These are phyloP conservation scores for Papilio polytes DNA, from an alignment of 1,140 invertebrate genomes.

Conservation along the genomic window DNA sequence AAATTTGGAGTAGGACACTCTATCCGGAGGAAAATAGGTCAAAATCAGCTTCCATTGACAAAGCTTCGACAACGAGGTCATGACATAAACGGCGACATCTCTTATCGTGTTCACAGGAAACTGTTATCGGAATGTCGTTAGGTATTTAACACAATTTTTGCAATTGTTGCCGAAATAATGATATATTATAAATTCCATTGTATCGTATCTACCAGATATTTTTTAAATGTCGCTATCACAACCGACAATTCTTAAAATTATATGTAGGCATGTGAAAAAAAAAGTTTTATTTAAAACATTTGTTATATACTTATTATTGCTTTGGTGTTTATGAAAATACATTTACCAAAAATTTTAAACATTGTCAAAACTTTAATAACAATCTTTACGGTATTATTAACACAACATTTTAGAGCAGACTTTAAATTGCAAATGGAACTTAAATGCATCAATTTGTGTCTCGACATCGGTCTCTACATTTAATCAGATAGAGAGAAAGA, in stretches of 20 bases:
- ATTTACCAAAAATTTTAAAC: too few species aligned
- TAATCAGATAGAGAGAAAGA: neutral
- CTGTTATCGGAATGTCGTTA: constrained; percentile 78
- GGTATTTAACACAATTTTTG: constrained; percentile 80
- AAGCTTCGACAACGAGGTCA: constrained; percentile 79
- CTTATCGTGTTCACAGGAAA: constrained; percentile 75
- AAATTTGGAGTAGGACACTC: constrained; percentile 36
- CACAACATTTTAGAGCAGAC: too few species aligned
- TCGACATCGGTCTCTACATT: neutral
- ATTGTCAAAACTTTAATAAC: too few species aligned
- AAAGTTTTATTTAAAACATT: neutral
- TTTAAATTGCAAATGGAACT: too few species aligned
- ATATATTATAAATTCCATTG: constrained; percentile 66
- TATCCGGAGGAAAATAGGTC: constrained; percentile 68
- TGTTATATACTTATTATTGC: neutral
- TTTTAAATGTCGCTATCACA: constrained; percentile 42
- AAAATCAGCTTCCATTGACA: constrained; percentile 80
- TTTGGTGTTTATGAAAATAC: too few species aligned
- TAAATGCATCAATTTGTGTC: neutral
- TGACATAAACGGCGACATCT: constrained; percentile 68
- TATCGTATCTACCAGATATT: constrained; percentile 45
- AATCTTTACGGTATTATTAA: too few species aligned
- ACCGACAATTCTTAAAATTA: constrained; percentile 3
- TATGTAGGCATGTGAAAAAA: neutral
- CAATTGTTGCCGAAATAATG: constrained; percentile 82